Percentiles rank a stretch among this genome's conserved stretches.
These are phyloP conservation scores for Caenorhabditis sinica DNA, from an alignment of 2,888 invertebrate genomes.

Conservation along the genomic window DNA sequence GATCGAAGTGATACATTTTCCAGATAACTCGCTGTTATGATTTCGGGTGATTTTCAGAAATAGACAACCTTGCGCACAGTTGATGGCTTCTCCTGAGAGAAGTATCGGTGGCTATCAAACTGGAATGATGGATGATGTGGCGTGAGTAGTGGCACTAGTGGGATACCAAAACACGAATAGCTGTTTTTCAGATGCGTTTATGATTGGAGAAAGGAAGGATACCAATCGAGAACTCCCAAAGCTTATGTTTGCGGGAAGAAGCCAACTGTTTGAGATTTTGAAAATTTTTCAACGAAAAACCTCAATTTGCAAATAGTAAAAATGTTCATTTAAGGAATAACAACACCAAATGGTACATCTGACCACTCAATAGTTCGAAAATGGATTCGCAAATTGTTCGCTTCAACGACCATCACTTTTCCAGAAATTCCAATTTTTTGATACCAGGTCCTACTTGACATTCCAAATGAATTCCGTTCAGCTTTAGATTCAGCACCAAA, in stretches of 20 bases:
- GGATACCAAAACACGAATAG: not conserved
- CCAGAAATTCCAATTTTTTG: no score
- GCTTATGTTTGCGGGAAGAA: slow-evolving; percentile 3
- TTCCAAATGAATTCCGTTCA: no score
- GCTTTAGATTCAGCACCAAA: no score
- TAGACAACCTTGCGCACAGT: not conserved
- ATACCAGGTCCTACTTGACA: no score
- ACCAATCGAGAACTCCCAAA: not conserved
- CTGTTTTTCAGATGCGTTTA: not conserved
- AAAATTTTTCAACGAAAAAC: no score
- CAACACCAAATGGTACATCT: no score
- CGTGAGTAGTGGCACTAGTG: not conserved
- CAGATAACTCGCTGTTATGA: not conserved
- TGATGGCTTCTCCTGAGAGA: not conserved
- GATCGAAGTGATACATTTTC: no score
- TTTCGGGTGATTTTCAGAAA: not conserved
- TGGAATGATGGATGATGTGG: not conserved
- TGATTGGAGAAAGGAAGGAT: not conserved
- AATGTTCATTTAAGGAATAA: no score
- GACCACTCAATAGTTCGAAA: no score
- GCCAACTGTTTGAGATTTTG: not conserved
- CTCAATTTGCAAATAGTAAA: no score
- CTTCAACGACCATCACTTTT: no score
- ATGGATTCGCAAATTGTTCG: no score
- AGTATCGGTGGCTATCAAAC: not conserved